These are phyloP conservation scores for Mus musculus DNA, from an alignment of 2,113 vertebrate species.

Conservation along the genomic window DNA sequence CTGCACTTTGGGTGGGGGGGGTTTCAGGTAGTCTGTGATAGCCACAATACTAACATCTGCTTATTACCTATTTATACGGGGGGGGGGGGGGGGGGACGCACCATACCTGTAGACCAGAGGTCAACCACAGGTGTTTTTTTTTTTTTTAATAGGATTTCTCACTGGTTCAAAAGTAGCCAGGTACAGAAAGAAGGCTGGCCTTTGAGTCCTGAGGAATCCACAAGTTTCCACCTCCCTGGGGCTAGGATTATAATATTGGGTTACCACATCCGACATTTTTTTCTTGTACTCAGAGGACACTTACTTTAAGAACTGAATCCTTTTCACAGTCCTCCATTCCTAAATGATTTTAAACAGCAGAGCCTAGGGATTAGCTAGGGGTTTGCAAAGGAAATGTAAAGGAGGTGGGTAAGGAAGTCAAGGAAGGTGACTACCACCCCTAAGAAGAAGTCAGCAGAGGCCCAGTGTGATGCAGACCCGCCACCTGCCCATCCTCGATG, in stretches of 20 bases:
- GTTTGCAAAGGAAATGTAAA: neutral
- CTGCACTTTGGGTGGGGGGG: rapidly evolving
- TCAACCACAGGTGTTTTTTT: neutral
- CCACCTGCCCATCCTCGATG: rapidly evolving
- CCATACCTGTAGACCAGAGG: neutral
- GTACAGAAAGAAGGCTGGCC: neutral
- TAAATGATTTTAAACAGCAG: neutral
- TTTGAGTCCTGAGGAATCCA: neutral
- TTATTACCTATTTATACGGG: neutral
- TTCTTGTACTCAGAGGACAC: neutral
- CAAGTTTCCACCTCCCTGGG: neutral
- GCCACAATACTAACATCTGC: neutral
- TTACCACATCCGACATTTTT: neutral
- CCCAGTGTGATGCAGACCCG: neutral
- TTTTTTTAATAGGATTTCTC: neutral
- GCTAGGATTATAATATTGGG: neutral
- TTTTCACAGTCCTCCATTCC: neutral
- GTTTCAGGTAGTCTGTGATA: neutral
- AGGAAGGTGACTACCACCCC: neutral
- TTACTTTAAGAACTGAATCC: neutral
- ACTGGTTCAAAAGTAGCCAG: neutral
- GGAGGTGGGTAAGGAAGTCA: neutral
- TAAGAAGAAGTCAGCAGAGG: neutral
- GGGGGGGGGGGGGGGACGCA: too few relatives aligned
- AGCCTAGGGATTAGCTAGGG: neutral